These are phyloP conservation scores for Brienomyrus brachyistius DNA, from an alignment of 2,113 vertebrate genomes.

Conservation along the genomic window DNA sequence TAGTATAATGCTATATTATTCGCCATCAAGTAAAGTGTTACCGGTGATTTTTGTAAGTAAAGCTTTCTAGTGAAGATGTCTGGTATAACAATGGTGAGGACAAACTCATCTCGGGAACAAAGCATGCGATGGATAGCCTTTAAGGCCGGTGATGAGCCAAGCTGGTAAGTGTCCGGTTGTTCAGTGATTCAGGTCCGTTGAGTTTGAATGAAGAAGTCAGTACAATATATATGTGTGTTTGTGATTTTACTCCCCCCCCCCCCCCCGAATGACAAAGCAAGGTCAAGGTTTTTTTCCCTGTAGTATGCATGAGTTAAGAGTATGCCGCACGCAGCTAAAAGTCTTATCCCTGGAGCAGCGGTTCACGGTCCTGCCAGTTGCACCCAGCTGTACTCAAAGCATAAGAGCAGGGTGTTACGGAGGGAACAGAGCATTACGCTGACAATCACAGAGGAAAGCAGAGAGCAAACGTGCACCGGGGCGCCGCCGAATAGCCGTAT, in stretches of 20 bases:
- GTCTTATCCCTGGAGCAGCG: neutral
- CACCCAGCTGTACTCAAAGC: neutral
- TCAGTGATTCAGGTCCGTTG: neutral
- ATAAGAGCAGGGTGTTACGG: neutral
- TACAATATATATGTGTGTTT: neutral
- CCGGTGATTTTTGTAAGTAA: neutral
- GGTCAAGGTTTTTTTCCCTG: neutral
- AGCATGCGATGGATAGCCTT: neutral
- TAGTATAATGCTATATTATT: neutral
- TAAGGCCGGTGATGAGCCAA: neutral
- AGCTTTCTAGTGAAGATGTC: neutral
- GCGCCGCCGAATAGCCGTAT: neutral
- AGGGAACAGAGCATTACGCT: neutral
- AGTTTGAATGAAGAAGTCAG: neutral
- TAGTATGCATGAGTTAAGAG: neutral
- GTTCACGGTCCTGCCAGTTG: neutral
- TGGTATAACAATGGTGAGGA: neutral
- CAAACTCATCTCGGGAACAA: neutral
- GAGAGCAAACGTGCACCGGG: neutral
- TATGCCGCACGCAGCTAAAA: neutral
- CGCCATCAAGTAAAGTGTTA: neutral
- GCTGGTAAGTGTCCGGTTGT: neutral
- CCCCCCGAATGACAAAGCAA: neutral
- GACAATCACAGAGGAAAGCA: neutral
- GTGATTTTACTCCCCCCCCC: neutral